Evolutionary conservation across 2,113 vertebrate genomes (phyloP).

Genomic region (Pipa parva): DNA sequence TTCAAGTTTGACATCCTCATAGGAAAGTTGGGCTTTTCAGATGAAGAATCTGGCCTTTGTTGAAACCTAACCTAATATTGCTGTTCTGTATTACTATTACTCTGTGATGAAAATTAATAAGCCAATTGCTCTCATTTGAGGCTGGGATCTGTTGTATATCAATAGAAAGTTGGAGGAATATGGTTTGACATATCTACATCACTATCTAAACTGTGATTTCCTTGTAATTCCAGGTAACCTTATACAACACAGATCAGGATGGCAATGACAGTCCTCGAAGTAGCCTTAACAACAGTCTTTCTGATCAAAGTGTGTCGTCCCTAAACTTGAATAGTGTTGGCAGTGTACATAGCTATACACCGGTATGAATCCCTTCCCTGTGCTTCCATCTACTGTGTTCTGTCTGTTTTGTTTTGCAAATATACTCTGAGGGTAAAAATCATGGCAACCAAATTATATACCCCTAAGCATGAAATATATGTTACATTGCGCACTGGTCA

Average conservation of each 20-base stretch:
- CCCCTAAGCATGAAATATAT: not conserved
- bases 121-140: too few species aligned
- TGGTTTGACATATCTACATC: too few species aligned
- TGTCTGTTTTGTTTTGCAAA: not conserved
- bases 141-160: too few species aligned
- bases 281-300: conserved; percentile 95
- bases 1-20: too few species aligned
- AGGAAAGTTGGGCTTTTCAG: too few species aligned
- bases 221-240: conserved; percentile 78
- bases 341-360: conserved; percentile 83
- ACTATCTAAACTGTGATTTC: too few species aligned
- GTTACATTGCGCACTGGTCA: not conserved
- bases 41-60: too few species aligned
- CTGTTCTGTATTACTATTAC: too few species aligned
- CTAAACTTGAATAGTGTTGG: conserved; percentile 89
- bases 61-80: too few species aligned
- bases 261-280: conserved; percentile 88
- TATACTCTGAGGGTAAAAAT: not conserved
- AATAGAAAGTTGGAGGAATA: too few species aligned
- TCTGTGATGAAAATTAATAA: too few species aligned
- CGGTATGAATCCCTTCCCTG: conserved; percentile 61
- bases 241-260: conserved; percentile 87
- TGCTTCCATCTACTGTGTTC: too few species aligned
- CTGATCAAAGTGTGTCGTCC: conserved; percentile 87
- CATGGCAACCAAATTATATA: not conserved